Conservation (phyloP, 2,888 invertebrate species). For the Charanyca ferruginea region DNA sequence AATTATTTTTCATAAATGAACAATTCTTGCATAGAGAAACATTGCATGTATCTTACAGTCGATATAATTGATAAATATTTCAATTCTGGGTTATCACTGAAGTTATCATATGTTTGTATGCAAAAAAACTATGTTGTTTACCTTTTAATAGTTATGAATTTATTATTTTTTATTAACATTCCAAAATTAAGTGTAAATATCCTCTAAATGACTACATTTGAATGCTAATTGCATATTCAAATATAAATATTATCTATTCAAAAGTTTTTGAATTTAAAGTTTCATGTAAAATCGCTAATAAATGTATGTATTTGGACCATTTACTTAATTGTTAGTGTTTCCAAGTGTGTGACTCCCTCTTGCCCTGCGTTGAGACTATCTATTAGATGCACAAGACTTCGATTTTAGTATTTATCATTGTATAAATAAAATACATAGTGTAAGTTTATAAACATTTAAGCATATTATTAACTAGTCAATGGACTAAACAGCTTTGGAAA, state of each 20-base stretch:
- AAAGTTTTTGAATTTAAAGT: conserved; percentile 41
- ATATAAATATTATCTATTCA: conserved; percentile 48
- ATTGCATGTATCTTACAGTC: conserved; percentile 23
- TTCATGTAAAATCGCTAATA: conserved; percentile 55
- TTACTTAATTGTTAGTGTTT: conserved; percentile 68
- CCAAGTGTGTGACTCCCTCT: conserved; percentile 69
- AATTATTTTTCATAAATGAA: conserved; percentile 8
- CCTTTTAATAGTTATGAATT: conserved; percentile 25
- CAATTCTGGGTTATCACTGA: conserved; percentile 22
- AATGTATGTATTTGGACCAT: conserved; percentile 69
- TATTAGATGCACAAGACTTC: conserved; percentile 84
- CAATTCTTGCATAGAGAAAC: conserved; percentile 23
- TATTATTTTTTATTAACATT: conserved; percentile 58
- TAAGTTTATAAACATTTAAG: conserved; percentile 73
- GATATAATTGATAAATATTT: conserved; percentile 14
- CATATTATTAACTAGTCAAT: conserved; percentile 80
- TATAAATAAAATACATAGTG: conserved; percentile 72
- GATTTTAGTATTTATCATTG: conserved; percentile 73
- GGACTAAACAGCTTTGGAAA: conserved; percentile 77
- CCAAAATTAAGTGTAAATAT: conserved; percentile 63
- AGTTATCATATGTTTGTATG: conserved; percentile 41
- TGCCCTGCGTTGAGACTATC: conserved; percentile 77
- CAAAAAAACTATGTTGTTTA: conserved; percentile 34
- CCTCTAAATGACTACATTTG: conserved; percentile 47
- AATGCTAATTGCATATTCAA: conserved; percentile 46